Evolutionary conservation across 2,888 invertebrate species (phyloP).

Genomic region (Cyclophora punctaria): DNA sequence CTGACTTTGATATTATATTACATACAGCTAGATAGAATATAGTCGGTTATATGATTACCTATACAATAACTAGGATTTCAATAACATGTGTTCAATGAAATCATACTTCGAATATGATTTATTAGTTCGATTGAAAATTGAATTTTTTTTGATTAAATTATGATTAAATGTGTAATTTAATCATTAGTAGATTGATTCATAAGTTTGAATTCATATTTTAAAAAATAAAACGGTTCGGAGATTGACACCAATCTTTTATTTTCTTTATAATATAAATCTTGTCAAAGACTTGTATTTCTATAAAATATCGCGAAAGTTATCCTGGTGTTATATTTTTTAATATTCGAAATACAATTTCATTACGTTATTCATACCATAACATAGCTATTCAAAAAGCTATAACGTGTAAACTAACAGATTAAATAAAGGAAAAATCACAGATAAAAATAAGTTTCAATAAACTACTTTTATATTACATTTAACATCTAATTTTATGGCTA

Average conservation of each 20-base stretch:
- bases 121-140: no score
- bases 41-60: constrained; percentile 39
- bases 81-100: constrained; percentile 15
- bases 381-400: constrained; percentile 43
- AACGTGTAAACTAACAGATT: constrained; percentile 28
- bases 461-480: constrained; percentile 23
- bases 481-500: constrained; percentile 1
- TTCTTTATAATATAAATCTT: not conserved
- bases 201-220: no score
- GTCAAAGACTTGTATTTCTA: no score
- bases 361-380: constrained; percentile 16
- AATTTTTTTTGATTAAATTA: no score
- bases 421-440: constrained; percentile 23
- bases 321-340: no score
- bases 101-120: not conserved
- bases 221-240: no score
- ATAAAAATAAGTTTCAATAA: constrained; percentile 27
- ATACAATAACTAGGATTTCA: constrained; percentile 31
- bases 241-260: not conserved
- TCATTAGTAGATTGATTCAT: no score
- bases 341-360: not conserved
- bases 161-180: no score
- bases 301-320: not conserved
- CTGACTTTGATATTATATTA: constrained; percentile 49
- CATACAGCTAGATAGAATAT: constrained; percentile 59